Evolutionary conservation across 2,797 vertebrate genomes (phyloP).

Genomic region (Staurois parvus): DNA sequence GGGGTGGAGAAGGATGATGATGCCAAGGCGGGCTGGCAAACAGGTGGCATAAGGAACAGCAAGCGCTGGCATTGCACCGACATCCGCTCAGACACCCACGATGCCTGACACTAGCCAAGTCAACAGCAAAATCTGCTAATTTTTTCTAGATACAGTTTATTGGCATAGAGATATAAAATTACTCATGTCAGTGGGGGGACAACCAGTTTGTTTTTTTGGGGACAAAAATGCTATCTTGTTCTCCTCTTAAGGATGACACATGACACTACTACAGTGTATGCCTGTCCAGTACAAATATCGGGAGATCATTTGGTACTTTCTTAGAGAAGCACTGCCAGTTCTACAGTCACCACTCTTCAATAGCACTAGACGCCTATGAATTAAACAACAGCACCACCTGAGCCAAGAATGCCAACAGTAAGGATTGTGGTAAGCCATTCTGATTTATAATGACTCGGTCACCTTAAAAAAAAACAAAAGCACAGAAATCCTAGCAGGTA

Average conservation of each 20-base stretch:
- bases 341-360: no score
- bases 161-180: not conserved
- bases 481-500: no score
- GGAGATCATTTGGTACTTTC: no score
- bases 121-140: conserved; percentile 10
- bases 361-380: no score
- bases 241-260: not conserved
- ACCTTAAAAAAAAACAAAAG: no score
- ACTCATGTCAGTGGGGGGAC: not conserved
- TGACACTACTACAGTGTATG: not conserved
- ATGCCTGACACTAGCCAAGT: not conserved
- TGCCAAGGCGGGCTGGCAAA: conserved; percentile 38
- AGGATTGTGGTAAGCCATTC: not conserved
- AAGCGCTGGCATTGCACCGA: conserved; percentile 7
- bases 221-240: not conserved
- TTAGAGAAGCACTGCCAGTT: no score
- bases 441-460: not conserved
- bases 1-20: not conserved
- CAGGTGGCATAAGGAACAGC: conserved; percentile 29
- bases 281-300: no score
- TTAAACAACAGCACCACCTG: not conserved
- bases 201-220: not conserved
- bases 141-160: conserved; percentile 5
- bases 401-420: not conserved
- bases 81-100: conserved; percentile 27